Base-by-base conservation (phyloP, 1,140 invertebrate species). In the Saccostrea glomerata region DNA sequence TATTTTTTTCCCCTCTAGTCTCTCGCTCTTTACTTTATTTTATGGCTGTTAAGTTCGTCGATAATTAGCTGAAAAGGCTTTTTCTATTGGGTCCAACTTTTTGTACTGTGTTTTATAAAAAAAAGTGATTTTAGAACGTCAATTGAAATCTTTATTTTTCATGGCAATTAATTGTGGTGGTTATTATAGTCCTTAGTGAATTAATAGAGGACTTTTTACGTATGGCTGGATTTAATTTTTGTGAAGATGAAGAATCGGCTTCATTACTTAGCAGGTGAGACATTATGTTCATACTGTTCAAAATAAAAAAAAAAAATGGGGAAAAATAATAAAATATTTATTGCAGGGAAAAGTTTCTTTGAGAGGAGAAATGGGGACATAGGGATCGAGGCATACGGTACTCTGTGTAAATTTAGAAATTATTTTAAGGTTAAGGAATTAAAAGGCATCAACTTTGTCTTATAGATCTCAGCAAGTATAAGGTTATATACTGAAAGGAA, bases 1-100 rank as follows among this genome's bases (percentile, higher is more conserved):
- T 77, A 77, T 77, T 77, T 77, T 77, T 77, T 77, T 77, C 13
- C 70, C 30, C 70, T 36, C 25, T 5, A 77, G 70, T 77, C 25
- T 15, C 15, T 13, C 7, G 70, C 70, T 77, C 23, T 63, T 77
- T 30, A 36, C 23, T 77, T 25, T 36, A 77, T 15, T 77, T 25
- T 36, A 77, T 25, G 25, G 70, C 15, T 25, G 25, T 77, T 77
- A 77, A 36, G 70, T 77, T 77, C 25, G 17, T 11, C 23, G 23
- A 30, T 77, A 77, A 77, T 77, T 77, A 77, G 25, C 25, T 30
- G 70, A 77, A 77, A 77, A 77, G 2, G 70, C 25, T 77, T 36
- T 70, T 77, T 25, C 25, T 23, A 9, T 25, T 30, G 25, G 70
- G 23, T 17, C 25, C 70, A 36, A 25, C 15, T 73, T 25, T 25